phyloP scores from a whole-genome alignment of 2,797 vertebrate genomes.

The Spinus pinus region DNA sequence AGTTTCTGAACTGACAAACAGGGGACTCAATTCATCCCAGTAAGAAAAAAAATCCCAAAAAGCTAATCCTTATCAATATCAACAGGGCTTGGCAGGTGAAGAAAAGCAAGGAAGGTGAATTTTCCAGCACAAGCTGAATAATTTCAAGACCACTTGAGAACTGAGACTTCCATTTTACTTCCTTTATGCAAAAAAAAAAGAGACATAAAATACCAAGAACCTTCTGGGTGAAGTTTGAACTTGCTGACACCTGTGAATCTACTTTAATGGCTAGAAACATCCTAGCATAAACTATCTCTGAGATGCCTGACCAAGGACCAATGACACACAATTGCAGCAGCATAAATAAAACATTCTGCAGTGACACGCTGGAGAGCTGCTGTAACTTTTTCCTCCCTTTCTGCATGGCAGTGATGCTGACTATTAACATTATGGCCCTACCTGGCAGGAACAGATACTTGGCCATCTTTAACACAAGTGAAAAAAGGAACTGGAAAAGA shows the following conservation, averaged over 20 bases:
- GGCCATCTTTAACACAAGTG: neutral
- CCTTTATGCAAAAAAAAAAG: neutral
- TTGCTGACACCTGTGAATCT: neutral
- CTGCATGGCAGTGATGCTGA: neutral
- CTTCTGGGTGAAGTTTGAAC: neutral
- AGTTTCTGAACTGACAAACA: neutral
- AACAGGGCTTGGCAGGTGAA: neutral
- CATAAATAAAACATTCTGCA: neutral
- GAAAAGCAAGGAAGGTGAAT: neutral
- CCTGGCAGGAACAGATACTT: neutral
- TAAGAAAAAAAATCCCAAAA: neutral
- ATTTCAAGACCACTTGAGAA: neutral
- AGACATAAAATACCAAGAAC: neutral
- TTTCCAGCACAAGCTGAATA: neutral
- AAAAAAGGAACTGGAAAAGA: neutral
- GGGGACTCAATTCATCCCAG: neutral
- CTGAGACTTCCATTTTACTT: neutral
- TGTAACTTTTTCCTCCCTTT: neutral
- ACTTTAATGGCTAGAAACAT: neutral
- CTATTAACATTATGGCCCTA: neutral
- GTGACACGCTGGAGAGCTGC: neutral
- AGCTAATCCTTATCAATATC: neutral
- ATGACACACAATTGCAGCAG: neutral
- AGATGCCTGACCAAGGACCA: neutral
- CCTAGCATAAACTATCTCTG: neutral